These are phyloP conservation scores for Patella depressa DNA, from an alignment of 2,888 invertebrate genomes.

Conservation along the genomic window DNA sequence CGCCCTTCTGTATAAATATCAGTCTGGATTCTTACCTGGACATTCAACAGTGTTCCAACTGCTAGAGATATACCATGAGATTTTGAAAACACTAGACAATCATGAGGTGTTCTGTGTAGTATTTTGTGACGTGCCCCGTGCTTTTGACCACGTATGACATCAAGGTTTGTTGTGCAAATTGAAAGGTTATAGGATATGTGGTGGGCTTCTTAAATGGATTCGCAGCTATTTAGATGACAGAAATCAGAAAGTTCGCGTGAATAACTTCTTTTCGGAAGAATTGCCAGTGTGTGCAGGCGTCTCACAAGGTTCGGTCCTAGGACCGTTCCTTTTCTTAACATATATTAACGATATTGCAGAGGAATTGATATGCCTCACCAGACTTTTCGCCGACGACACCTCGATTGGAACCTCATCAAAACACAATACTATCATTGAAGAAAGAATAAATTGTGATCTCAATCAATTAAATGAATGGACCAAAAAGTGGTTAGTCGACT, in stretches of 20 bases:
- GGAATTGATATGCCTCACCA: background rate
- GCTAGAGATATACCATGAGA: conserved; percentile 31
- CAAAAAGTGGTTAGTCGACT: background rate
- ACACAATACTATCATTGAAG: background rate
- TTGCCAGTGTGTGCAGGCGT: background rate
- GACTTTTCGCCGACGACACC: background rate
- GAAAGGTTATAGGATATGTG: conserved; percentile 8
- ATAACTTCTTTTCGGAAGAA: background rate
- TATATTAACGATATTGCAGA: conserved; percentile 4
- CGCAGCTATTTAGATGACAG: background rate
- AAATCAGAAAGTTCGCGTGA: background rate
- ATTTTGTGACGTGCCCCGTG: conserved; percentile 35
- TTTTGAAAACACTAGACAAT: conserved; percentile 27
- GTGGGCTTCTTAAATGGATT: background rate
- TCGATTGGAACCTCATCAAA: background rate
- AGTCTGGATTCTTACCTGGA: conserved; percentile 16
- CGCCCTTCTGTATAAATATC: no score
- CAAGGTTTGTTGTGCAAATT: conserved; percentile 15
- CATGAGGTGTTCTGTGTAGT: conserved; percentile 33
- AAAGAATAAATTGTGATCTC: background rate
- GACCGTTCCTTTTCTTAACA: background rate
- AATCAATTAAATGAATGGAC: background rate
- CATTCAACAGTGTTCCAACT: conserved; percentile 42
- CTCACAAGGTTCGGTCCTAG: background rate
- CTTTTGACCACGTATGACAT: conserved; percentile 14